These are phyloP conservation scores for Lasioglossum calceatum DNA, from an alignment of 2,888 invertebrate species.

Conservation along the genomic window DNA sequence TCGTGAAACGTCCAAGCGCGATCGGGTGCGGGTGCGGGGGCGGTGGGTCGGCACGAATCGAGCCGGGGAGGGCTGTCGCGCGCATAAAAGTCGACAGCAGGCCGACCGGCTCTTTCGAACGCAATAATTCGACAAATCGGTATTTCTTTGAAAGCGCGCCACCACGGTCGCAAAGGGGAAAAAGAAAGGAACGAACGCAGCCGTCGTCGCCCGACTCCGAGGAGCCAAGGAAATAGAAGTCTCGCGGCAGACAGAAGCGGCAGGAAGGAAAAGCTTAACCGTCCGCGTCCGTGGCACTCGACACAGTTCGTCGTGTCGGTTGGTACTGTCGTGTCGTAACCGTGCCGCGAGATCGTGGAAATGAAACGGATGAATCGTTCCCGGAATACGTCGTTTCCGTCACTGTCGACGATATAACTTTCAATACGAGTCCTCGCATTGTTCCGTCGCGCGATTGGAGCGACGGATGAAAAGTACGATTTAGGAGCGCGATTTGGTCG, in stretches of 20 bases:
- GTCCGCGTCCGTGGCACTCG: constrained; percentile 50
- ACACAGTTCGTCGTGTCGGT: constrained; percentile 20
- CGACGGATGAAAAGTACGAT: neutral
- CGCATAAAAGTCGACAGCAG: constrained; percentile 62
- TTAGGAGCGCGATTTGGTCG: neutral
- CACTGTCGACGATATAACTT: constrained; percentile 53
- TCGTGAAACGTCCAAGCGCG: neutral
- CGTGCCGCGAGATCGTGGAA: constrained; percentile 47
- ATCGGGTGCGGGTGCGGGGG: no score
- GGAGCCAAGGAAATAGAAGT: constrained; percentile 1
- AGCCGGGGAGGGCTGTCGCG: constrained; percentile 15
- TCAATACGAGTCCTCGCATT: constrained; percentile 56
- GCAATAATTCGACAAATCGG: constrained; percentile 73
- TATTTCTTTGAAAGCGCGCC: constrained; percentile 68
- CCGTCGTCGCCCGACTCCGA: neutral
- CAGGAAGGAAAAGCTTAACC: constrained; percentile 55
- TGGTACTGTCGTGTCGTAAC: constrained; percentile 30
- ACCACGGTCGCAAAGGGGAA: neutral
- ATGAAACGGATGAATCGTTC: constrained; percentile 48
- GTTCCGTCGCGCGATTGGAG: constrained; percentile 27
- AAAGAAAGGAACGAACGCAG: constrained; percentile 23
- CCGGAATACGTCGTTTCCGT: constrained; percentile 41
- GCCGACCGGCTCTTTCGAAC: constrained; percentile 51
- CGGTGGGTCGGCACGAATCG: neutral
- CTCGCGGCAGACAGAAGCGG: constrained; percentile 27